A percentile compares a stretch with the other conserved stretches of the same genome.
These are phyloP conservation scores for Centruroides vittatus DNA, from an alignment of 1,140 invertebrate genomes.

Conservation along the genomic window DNA sequence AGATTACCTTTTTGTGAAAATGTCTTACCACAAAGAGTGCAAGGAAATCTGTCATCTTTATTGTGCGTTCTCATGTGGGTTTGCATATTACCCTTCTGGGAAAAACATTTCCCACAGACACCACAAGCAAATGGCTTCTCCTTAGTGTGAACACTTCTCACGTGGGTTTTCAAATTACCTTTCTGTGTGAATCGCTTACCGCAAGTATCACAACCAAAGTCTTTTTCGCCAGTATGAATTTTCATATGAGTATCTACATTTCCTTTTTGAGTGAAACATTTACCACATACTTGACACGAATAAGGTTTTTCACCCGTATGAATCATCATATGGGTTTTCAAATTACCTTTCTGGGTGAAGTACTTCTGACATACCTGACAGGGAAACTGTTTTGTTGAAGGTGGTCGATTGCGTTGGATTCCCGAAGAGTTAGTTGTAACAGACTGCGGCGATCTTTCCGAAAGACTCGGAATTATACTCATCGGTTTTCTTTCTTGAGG, in stretches of 20 bases:
- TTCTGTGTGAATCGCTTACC: conserved; percentile 22
- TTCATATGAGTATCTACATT: conserved; percentile 27
- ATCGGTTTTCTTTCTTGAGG: conserved; percentile 13
- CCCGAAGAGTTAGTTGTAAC: conserved; percentile 2
- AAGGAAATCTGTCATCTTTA: conserved; percentile 24
- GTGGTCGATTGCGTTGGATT: conserved; percentile 11
- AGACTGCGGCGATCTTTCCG: conserved; percentile 8
- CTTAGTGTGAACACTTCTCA: conserved; percentile 77
- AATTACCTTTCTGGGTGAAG: conserved; percentile 26
- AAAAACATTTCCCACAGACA: conserved; percentile 26
- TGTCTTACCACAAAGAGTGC: conserved; percentile 27
- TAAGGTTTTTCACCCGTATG: conserved; percentile 37
- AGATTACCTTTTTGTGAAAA: conserved; percentile 51
- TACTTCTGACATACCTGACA: conserved; percentile 22
- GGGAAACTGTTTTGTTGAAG: conserved; percentile 21
- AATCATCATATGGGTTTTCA: conserved; percentile 41
- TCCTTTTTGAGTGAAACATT: conserved; percentile 26
- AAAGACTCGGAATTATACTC: conserved; percentile 6
- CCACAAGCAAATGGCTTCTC: conserved; percentile 23
- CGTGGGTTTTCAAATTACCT: conserved; percentile 73
- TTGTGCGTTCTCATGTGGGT: conserved; percentile 98
- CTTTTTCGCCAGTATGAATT: conserved; percentile 25
- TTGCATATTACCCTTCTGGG: conserved; percentile 43
- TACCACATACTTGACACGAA: conserved; percentile 29
- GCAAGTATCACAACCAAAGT: conserved; percentile 20